Evolutionary conservation across 1,140 invertebrate genomes (phyloP).

Genomic region (Zaprionus ornatus): DNA sequence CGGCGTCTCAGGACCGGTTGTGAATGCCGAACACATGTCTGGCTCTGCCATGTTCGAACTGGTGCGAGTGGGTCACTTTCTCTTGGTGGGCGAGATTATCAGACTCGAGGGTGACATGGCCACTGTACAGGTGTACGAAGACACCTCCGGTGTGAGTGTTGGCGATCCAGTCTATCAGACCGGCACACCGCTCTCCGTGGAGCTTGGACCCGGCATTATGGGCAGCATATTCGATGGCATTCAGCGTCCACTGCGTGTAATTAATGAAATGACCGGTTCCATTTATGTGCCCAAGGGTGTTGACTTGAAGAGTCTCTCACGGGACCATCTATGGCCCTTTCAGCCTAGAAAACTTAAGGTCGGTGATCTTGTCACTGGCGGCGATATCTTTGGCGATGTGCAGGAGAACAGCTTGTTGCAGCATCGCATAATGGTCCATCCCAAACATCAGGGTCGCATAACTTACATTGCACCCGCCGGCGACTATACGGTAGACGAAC

Average conservation of each 20-base stretch:
- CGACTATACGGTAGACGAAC: conserved; percentile 96
- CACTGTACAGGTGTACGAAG: conserved; percentile 90
- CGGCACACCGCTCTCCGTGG: conserved; percentile 92
- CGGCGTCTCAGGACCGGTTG: conserved; percentile 95
- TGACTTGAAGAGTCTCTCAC: conserved; percentile 94
- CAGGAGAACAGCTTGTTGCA: conserved; percentile 98
- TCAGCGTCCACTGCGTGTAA: conserved; percentile 91
- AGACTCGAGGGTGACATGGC: conserved; percentile 87
- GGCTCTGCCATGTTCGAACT: conserved; percentile 87
- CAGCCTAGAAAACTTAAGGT: conserved; percentile 91
- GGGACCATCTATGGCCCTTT: conserved; percentile 95
- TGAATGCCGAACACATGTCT: conserved; percentile 76
- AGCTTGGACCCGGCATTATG: conserved; percentile 90
- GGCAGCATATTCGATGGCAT: conserved; percentile 91
- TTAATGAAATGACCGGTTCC: conserved; percentile 92
- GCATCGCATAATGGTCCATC: conserved; percentile 97
- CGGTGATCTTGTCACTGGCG: conserved; percentile 97
- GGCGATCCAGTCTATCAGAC: conserved; percentile 93
- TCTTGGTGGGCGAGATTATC: conserved; percentile 91
- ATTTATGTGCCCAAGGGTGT: conserved; percentile 99
- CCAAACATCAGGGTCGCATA: conserved; percentile 95
- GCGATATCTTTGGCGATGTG: conserved; percentile 97
- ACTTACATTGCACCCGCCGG: conserved; percentile 96
- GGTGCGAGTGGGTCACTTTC: conserved; percentile 89
- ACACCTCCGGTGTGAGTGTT: conserved; percentile 94